Percentiles rank a stretch among this genome's conserved stretches.
phyloP scores from a whole-genome alignment of 2,797 vertebrate species.

The Antrozous pallidus region DNA sequence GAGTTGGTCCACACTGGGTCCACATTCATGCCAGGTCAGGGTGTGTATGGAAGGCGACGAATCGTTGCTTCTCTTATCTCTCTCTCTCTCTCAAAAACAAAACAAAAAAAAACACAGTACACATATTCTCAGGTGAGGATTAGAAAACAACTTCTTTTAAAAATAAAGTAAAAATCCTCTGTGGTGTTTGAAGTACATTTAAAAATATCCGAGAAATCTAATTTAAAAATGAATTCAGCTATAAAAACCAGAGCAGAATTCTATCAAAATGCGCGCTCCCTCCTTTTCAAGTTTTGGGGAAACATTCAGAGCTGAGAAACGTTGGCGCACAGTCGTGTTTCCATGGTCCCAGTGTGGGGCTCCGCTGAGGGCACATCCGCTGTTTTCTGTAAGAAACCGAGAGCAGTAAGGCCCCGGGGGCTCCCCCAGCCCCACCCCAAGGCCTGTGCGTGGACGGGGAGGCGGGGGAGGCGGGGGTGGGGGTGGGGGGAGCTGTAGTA shows the following conservation, averaged over 20 bases:
- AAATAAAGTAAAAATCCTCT: no score
- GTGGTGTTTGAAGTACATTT: slow-evolving; percentile 25
- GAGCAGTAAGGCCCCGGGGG: no score
- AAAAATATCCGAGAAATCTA: slow-evolving; percentile 33
- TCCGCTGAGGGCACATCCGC: slow-evolving; percentile 41
- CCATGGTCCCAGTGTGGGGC: background rate
- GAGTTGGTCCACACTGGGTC: background rate
- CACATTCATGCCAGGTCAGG: background rate
- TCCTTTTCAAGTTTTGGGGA: background rate
- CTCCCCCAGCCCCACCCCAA: no score
- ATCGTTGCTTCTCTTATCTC: background rate
- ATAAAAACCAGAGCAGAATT: background rate
- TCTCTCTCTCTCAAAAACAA: background rate
- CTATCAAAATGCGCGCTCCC: background rate
- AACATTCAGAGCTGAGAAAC: background rate
- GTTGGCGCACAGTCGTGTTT: background rate
- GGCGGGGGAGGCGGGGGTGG: no score
- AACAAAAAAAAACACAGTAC: no score
- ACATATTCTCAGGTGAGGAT: no score
- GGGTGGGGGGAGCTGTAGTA: no score
- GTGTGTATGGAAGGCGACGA: background rate
- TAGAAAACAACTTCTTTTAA: no score
- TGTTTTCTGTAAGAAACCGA: no score
- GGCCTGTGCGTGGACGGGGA: no score
- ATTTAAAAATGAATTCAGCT: slow-evolving; percentile 50